phyloP scores from a whole-genome alignment of 2,113 vertebrate species.

The Nesoenas mayeri region DNA sequence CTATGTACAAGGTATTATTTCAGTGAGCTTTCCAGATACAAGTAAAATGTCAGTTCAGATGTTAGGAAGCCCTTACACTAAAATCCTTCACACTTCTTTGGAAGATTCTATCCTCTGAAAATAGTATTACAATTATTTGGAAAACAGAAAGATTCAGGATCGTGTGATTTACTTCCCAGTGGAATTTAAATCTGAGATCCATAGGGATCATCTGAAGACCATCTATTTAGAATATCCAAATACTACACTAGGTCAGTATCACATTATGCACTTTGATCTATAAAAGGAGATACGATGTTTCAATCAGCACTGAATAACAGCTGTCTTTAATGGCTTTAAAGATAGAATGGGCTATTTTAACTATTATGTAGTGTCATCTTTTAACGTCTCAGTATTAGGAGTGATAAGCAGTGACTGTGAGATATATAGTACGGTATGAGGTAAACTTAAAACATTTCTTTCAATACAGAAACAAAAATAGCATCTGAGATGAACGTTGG shows the following conservation, averaged over 20 bases:
- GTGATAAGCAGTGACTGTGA: background rate
- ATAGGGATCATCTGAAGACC: background rate
- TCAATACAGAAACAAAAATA: background rate
- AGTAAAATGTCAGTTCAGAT: background rate
- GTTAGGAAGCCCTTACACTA: background rate
- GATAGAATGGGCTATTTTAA: constrained; percentile 27
- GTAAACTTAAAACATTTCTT: background rate
- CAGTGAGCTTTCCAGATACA: background rate
- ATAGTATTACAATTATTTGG: background rate
- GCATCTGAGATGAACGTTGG: background rate
- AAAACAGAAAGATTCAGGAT: background rate
- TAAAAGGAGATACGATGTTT: constrained; percentile 13
- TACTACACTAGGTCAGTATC: background rate
- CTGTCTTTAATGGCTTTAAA: constrained; percentile 48
- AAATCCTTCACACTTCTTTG: background rate
- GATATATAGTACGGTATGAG: background rate
- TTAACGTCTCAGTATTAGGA: background rate
- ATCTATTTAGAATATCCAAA: background rate
- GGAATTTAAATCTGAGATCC: background rate
- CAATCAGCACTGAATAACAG: constrained; percentile 39
- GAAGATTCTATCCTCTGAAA: background rate
- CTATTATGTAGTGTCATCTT: constrained; percentile 1
- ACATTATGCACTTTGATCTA: background rate
- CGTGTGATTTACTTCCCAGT: background rate
- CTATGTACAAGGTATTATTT: background rate